phyloP scores from a whole-genome alignment of 1,140 invertebrate genomes.

The Ceratosolen solmsi region DNA sequence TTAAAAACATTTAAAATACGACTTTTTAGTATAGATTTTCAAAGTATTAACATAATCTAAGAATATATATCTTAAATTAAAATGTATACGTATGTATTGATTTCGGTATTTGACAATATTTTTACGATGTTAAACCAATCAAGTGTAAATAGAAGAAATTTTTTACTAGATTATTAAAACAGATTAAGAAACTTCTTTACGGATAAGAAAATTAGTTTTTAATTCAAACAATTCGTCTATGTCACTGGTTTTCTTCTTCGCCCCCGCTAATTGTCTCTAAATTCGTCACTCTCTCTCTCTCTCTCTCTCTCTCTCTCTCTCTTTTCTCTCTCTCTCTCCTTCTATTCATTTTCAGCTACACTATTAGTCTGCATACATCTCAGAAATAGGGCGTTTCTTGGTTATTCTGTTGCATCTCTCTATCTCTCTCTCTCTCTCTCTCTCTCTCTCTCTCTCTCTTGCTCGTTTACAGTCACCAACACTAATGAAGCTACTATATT shows the following conservation, averaged over 20 bases:
- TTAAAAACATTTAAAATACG: too few relatives aligned
- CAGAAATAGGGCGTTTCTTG: conserved; percentile 16
- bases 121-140: background rate
- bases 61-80: background rate
- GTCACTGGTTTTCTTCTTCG: background rate
- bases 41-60: background rate
- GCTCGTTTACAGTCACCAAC: conserved; percentile 5
- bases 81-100: background rate
- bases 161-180: too few relatives aligned
- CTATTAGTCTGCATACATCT: background rate
- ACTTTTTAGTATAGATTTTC: too few relatives aligned
- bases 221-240: background rate
- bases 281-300: background rate
- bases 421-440: background rate
- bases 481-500: conserved; percentile 45
- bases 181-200: background rate
- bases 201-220: background rate
- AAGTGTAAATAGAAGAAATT: too few relatives aligned
- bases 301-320: background rate
- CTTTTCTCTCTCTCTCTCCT: background rate
- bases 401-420: background rate
- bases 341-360: background rate
- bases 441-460: conserved; percentile 8
- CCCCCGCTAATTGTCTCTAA: background rate
- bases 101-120: background rate